Evolutionary conservation across 2,797 vertebrate species (phyloP).

Genomic region (Selene dorsalis): DNA sequence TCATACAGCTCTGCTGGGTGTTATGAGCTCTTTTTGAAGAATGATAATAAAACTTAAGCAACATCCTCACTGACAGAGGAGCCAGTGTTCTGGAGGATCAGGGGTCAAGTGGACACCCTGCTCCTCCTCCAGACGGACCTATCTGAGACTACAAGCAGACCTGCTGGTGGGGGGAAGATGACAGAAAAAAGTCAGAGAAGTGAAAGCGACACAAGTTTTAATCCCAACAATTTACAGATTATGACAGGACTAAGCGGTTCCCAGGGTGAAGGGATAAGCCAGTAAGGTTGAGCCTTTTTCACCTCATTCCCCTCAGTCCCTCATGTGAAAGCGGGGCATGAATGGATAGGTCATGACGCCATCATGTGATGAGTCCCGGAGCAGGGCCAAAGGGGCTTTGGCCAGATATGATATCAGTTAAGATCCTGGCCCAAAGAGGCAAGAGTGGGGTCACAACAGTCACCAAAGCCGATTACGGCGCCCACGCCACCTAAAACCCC

Average conservation of each 20-base stretch:
- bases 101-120: constrained; percentile 34
- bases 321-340: constrained; percentile 73
- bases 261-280: constrained; percentile 83
- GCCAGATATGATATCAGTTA: constrained; percentile 84
- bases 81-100: constrained; percentile 18
- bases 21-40: background rate
- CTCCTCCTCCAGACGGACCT: constrained; percentile 18
- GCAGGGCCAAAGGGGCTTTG: constrained; percentile 64
- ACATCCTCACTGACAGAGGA: constrained; percentile 16
- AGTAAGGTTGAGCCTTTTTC: constrained; percentile 76
- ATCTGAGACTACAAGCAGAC: constrained; percentile 6
- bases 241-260: constrained; percentile 78
- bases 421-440: constrained; percentile 72
- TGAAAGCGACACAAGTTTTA: constrained; percentile 67
- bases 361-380: constrained; percentile 81
- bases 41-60: background rate
- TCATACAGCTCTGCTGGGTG: background rate
- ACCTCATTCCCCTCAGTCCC: constrained; percentile 73
- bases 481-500: constrained; percentile 65
- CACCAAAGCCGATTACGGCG: constrained; percentile 82
- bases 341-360: constrained; percentile 69
- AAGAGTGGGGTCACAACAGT: constrained; percentile 80
- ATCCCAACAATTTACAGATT: constrained; percentile 74
- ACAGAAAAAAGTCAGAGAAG: constrained; percentile 61
- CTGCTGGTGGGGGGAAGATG: constrained; percentile 28